Evolutionary conservation across 2,113 vertebrate genomes (phyloP).

Genomic region (Calidris pugnax): DNA sequence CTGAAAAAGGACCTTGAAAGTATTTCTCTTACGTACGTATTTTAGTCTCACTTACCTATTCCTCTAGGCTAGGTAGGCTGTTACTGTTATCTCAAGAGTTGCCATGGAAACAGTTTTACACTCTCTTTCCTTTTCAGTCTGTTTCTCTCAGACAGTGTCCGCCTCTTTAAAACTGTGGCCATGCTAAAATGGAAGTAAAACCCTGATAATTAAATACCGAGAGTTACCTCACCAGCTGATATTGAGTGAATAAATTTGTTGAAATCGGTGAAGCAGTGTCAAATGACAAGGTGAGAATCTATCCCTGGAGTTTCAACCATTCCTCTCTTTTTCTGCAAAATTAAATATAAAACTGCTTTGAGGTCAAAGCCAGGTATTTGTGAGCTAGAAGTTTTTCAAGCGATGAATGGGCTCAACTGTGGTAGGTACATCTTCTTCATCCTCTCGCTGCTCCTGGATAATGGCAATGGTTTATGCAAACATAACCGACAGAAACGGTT

Average conservation of each 20-base stretch:
- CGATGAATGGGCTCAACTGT: neutral
- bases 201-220: constrained; percentile 21
- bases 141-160: constrained; percentile 40
- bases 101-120: constrained; percentile 73
- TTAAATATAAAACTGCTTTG: neutral
- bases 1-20: constrained; percentile 45
- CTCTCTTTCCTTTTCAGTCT: constrained; percentile 36
- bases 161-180: constrained; percentile 58
- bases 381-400: neutral
- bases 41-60: constrained; percentile 66
- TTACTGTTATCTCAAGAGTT: constrained; percentile 68
- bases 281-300: neutral
- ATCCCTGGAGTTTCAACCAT: neutral
- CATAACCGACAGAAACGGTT: neutral
- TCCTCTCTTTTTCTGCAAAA: neutral
- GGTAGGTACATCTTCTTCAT: neutral
- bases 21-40: constrained; percentile 60
- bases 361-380: neutral
- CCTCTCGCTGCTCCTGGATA: neutral
- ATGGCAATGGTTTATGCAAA: neutral
- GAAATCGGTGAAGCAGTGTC: neutral
- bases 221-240: neutral
- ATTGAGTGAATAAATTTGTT: neutral
- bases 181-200: constrained; percentile 66
- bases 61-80: constrained; percentile 63